Evolutionary conservation across 2,888 invertebrate species (phyloP).

Genomic region (Agrochola lychnidis): DNA sequence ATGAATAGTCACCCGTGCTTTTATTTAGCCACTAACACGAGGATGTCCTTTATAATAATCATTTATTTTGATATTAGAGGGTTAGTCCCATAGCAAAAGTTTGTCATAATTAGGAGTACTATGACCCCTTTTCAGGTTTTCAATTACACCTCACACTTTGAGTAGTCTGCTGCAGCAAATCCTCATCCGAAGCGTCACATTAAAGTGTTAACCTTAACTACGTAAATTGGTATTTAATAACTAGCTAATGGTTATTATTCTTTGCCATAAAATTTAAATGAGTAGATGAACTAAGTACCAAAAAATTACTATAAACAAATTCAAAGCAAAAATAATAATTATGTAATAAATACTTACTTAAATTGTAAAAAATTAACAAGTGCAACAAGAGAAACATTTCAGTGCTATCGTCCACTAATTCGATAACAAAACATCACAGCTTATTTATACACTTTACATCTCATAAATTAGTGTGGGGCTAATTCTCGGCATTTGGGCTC

Average conservation of each 20-base stretch:
- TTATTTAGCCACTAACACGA: not conserved
- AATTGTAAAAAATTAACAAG: conserved; percentile 32
- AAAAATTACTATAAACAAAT: not conserved
- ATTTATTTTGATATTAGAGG: not conserved
- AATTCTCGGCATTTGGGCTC: conserved; percentile 19
- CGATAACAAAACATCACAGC: conserved; percentile 7
- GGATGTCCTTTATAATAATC: not conserved
- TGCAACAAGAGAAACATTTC: conserved; percentile 29
- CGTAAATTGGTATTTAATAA: not conserved
- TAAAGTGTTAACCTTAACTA: too few species aligned
- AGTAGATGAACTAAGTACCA: too few species aligned
- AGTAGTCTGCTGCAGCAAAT: not conserved
- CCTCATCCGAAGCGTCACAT: too few species aligned
- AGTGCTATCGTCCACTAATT: conserved; percentile 13
- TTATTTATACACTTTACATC: conserved; percentile 6
- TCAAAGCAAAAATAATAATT: not conserved
- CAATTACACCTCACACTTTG: not conserved
- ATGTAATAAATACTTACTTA: conserved; percentile 42
- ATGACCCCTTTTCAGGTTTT: not conserved
- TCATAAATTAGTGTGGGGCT: conserved; percentile 36
- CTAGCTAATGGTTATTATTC: not conserved
- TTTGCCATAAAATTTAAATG: not conserved
- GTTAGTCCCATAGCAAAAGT: not conserved
- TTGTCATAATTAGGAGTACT: not conserved
- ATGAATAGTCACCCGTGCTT: not conserved